A percentile compares a stretch with the other conserved stretches of the same genome.
Evolutionary conservation across 2,888 invertebrate species (phyloP).

Genomic region (Anthrax anthrax): DNA sequence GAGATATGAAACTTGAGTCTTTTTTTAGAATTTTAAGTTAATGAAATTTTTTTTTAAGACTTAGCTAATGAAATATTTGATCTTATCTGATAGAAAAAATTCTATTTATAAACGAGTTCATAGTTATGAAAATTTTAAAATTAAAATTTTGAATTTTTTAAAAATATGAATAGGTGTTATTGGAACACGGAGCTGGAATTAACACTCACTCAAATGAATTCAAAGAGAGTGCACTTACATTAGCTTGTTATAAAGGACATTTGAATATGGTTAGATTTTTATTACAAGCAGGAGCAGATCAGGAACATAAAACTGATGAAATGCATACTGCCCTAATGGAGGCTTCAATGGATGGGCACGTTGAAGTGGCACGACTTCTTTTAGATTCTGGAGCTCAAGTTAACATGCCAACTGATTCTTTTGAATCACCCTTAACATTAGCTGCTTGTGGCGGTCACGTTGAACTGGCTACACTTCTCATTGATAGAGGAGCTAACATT

Average conservation of each 20-base stretch:
- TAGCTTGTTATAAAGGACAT: conserved; percentile 92
- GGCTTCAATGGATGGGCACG: conserved; percentile 99
- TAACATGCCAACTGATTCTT: conserved; percentile 98
- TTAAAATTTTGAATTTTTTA: not conserved
- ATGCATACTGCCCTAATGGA: conserved; percentile 99
- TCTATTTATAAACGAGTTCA: no score
- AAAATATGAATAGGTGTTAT: conserved; percentile 43
- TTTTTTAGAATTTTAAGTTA: conserved; percentile 10
- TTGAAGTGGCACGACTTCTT: conserved; percentile 87
- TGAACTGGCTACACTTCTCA: conserved; percentile 85
- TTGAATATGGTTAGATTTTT: conserved; percentile 94
- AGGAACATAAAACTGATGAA: conserved; percentile 98
- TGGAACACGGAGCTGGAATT: conserved; percentile 90
- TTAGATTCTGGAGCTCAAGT: conserved; percentile 93
- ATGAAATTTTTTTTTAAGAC: conserved; percentile 21
- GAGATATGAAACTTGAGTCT: conserved; percentile 40
- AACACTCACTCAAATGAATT: conserved; percentile 99
- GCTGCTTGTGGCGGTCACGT: conserved; percentile 99
- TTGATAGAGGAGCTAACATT: conserved; percentile 95
- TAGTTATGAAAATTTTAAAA: not conserved
- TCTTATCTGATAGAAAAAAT: conserved; percentile 32
- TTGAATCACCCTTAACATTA: conserved; percentile 94
- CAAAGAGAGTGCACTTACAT: conserved; percentile 92
- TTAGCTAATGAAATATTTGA: conserved; percentile 30
- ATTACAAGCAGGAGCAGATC: conserved; percentile 88